Percentiles rank a stretch among this genome's conserved stretches.
phyloP scores from a whole-genome alignment of 1,140 invertebrate genomes.

The Drosophila nannoptera region DNA sequence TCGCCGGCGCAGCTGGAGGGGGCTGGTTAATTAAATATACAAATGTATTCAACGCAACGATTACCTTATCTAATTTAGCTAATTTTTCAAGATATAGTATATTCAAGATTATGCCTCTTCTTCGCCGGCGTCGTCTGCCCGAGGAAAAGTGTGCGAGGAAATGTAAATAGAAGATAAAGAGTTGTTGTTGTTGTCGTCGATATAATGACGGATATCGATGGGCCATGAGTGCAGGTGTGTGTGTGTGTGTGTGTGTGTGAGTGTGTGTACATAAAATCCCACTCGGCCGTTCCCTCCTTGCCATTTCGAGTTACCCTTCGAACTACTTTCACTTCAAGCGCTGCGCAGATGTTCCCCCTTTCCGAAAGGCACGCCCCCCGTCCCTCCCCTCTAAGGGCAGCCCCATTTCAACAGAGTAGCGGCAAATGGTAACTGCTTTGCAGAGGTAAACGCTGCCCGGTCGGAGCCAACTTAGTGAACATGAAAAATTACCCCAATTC shows the following conservation, averaged over 20 bases:
- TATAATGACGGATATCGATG: background rate
- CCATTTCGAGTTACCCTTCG: too few species aligned
- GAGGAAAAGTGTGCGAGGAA: too few species aligned
- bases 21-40: background rate
- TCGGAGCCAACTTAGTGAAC: slow-evolving; percentile 7
- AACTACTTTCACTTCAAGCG: background rate
- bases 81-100: background rate
- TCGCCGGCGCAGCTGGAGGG: background rate
- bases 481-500: slow-evolving; percentile 63
- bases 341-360: too few species aligned
- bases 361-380: too few species aligned
- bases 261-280: background rate
- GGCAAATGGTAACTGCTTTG: slow-evolving; percentile 20
- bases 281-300: too few species aligned
- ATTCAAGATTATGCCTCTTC: background rate
- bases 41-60: background rate
- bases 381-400: background rate
- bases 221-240: background rate
- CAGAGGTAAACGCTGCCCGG: background rate
- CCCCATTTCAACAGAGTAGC: slow-evolving; percentile 3
- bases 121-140: too few species aligned
- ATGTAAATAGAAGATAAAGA: too few species aligned
- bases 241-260: background rate
- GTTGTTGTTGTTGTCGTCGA: background rate
- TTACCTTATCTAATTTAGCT: background rate